Conservation (phyloP, 2,113 vertebrate species). For the Actinemys pallida region DNA sequence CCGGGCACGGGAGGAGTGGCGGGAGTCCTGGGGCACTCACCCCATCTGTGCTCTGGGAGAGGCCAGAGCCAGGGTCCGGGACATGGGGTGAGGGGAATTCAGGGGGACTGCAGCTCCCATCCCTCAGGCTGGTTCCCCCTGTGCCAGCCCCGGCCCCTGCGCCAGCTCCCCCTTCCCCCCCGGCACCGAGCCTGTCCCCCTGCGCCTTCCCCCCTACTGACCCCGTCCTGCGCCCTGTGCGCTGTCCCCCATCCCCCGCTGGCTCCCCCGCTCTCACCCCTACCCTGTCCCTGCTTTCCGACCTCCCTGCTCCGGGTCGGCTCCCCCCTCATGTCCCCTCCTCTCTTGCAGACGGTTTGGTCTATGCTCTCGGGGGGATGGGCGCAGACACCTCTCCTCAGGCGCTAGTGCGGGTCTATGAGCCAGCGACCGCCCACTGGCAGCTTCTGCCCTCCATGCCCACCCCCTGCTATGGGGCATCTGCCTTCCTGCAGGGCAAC, state of each 20-base stretch:
- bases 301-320: not conserved
- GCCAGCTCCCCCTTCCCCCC: no score
- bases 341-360: conserved; percentile 86
- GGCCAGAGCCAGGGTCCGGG: no score
- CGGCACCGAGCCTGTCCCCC: no score
- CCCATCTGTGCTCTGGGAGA: not conserved
- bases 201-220: no score
- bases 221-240: no score
- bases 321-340: not conserved
- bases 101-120: no score
- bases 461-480: conserved; percentile 94
- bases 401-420: conserved; percentile 92
- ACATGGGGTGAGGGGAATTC: no score
- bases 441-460: conserved; percentile 92
- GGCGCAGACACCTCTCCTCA: conserved; percentile 92
- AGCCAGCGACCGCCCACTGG: conserved; percentile 91
- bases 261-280: not conserved
- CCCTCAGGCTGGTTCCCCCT: no score
- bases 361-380: conserved; percentile 96
- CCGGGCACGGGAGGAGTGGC: not conserved
- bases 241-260: no score
- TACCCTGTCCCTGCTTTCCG: not conserved
- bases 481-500: conserved; percentile 89
- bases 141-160: no score
- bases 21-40: not conserved